phyloP scores from a whole-genome alignment of 2,797 vertebrate genomes.

The Gymnothorax javanicus region DNA sequence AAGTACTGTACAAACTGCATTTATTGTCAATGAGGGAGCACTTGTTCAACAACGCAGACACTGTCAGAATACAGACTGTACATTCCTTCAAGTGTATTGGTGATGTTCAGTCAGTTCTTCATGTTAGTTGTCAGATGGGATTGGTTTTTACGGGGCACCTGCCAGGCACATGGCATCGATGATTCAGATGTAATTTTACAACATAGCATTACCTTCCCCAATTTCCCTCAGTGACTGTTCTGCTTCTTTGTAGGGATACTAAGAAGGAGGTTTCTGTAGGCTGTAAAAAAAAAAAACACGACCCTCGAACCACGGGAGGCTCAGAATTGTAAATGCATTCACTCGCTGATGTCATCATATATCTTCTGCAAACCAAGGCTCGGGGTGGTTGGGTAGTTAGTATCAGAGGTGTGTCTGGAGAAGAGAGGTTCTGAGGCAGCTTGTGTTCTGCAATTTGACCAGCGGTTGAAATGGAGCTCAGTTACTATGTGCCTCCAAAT shows the following conservation, averaged over 20 bases:
- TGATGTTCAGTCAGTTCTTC: neutral
- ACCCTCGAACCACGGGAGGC: neutral
- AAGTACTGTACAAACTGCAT: neutral
- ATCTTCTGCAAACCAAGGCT: neutral
- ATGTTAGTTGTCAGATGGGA: neutral
- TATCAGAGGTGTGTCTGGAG: neutral
- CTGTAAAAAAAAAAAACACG: neutral
- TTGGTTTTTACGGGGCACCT: neutral
- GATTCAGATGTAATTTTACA: neutral
- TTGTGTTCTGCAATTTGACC: neutral
- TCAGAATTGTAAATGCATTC: neutral
- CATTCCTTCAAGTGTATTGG: neutral
- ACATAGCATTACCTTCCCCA: conserved; percentile 15
- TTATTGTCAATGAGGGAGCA: neutral
- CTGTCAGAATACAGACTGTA: neutral
- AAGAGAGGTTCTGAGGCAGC: neutral
- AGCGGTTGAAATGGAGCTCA: neutral
- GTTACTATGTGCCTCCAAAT: neutral
- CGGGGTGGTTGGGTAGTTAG: neutral
- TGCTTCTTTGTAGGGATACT: conserved; percentile 42
- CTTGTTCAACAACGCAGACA: neutral
- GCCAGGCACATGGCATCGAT: neutral
- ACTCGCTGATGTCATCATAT: neutral
- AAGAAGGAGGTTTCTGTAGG: conserved; percentile 26
- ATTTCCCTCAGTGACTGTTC: conserved; percentile 27